Conservation (phyloP, 2,888 invertebrate genomes). For the Meliscaeva auricollis region DNA sequence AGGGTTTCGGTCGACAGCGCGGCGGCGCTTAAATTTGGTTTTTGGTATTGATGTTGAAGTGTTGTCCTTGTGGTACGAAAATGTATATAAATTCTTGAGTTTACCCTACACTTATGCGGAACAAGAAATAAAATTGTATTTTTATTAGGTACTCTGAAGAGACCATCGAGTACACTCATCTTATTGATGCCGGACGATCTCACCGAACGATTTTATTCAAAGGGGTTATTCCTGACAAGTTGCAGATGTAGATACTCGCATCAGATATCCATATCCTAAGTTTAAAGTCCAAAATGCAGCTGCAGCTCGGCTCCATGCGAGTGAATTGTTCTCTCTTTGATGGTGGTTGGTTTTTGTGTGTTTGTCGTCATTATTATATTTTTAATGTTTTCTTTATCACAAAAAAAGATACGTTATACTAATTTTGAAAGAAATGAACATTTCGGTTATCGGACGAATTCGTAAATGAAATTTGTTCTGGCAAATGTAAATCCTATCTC, state of each 20-base stretch:
- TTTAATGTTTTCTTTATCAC: conserved; percentile 66
- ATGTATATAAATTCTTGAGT: conserved; percentile 40
- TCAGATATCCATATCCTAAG: not conserved
- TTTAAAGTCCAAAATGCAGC: conserved; percentile 43
- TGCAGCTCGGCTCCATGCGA: conserved; percentile 42
- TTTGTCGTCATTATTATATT: conserved; percentile 4
- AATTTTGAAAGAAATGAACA: conserved; percentile 42
- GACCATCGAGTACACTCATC: conserved; percentile 55
- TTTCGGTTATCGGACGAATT: conserved; percentile 52
- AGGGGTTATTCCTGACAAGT: conserved; percentile 56
- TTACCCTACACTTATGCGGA: conserved; percentile 21
- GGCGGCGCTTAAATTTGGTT: conserved; percentile 28
- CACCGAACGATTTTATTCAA: conserved; percentile 39
- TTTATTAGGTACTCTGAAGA: conserved; percentile 65
- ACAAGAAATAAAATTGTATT: conserved; percentile 60
- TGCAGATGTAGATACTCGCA: conserved; percentile 25
- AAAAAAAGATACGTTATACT: conserved; percentile 36
- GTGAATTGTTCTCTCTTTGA: no score
- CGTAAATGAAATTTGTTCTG: conserved; percentile 66
- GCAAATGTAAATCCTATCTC: conserved; percentile 59
- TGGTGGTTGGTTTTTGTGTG: no score
- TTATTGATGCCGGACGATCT: conserved; percentile 21
- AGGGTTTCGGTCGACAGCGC: conserved; percentile 5
- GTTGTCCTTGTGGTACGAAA: conserved; percentile 61
- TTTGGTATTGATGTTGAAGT: conserved; percentile 41